phyloP scores from a whole-genome alignment of 2,113 vertebrate genomes.

The Dipodomys spectabilis region DNA sequence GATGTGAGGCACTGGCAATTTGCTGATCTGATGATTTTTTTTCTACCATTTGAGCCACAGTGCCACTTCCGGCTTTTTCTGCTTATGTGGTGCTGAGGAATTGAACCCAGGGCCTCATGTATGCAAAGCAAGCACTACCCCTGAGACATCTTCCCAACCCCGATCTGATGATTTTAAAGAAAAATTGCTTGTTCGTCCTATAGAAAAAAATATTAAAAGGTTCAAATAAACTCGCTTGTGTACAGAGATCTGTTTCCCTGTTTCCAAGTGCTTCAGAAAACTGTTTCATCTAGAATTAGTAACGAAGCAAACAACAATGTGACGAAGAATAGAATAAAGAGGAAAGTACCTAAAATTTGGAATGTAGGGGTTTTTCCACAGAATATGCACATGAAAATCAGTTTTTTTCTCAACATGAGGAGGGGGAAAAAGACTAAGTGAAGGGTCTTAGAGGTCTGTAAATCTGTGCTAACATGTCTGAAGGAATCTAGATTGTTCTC shows the following conservation, averaged over 20 bases:
- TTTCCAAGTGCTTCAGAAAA: background rate
- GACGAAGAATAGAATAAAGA: background rate
- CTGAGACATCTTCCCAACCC: too few species aligned
- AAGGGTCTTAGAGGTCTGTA: background rate
- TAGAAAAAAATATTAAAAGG: background rate
- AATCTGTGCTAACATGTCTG: background rate
- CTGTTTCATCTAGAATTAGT: background rate
- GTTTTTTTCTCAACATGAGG: conserved; percentile 6
- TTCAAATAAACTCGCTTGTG: background rate
- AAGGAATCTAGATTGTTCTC: background rate
- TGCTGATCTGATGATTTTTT: background rate
- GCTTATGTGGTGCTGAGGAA: too few species aligned
- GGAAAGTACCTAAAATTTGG: conserved; percentile 14
- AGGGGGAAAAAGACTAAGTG: background rate
- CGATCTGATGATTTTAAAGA: conserved; percentile 26
- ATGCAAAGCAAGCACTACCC: too few species aligned
- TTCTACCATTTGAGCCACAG: too few species aligned
- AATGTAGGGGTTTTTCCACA: conserved; percentile 46
- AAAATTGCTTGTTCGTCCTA: background rate
- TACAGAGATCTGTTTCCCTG: background rate
- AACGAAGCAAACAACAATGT: background rate
- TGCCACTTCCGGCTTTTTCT: too few species aligned
- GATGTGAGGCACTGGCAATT: too few species aligned
- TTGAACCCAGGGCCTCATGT: too few species aligned
- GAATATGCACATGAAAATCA: background rate